Conservation (phyloP, 2,113 vertebrate genomes). For the Aleadryas rufinucha region DNA sequence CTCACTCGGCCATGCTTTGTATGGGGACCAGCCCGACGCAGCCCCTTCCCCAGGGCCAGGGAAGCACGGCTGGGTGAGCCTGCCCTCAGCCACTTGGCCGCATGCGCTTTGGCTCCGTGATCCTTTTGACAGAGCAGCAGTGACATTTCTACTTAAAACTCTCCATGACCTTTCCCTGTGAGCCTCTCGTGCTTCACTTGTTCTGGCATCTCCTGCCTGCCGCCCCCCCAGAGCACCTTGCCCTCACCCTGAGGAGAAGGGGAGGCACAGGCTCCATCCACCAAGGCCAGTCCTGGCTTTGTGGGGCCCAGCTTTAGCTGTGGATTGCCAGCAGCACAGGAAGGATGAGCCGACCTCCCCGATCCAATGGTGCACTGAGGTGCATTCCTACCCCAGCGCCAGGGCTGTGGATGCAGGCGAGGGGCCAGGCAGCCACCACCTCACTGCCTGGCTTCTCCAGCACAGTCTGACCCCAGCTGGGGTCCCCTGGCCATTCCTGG, state of each 20-base stretch:
- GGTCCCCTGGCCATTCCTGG: neutral
- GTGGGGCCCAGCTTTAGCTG: neutral
- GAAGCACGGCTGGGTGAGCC: neutral
- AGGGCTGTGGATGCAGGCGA: rapidly evolving
- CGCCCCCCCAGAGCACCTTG: neutral
- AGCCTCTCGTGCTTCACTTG: slow-evolving; percentile 26
- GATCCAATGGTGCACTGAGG: rapidly evolving
- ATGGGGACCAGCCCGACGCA: rapidly evolving
- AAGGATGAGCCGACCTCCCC: rapidly evolving
- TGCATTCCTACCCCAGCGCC: rapidly evolving
- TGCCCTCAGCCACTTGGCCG: neutral
- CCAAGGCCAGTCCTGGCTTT: neutral
- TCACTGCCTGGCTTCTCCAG: neutral
- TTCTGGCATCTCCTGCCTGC: neutral
- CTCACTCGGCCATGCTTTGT: neutral
- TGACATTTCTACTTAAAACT: slow-evolving; percentile 59
- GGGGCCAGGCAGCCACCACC: neutral
- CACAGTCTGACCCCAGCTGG: neutral
- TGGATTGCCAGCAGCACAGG: rapidly evolving
- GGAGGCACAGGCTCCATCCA: neutral
- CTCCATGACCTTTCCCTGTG: slow-evolving; percentile 37
- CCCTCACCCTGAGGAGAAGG: neutral
- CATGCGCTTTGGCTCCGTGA: neutral
- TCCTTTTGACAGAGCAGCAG: slow-evolving; percentile 34
- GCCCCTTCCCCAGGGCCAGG: neutral